Conservation (phyloP, 2,888 invertebrate genomes). For the Notocelia uddmanniana region DNA sequence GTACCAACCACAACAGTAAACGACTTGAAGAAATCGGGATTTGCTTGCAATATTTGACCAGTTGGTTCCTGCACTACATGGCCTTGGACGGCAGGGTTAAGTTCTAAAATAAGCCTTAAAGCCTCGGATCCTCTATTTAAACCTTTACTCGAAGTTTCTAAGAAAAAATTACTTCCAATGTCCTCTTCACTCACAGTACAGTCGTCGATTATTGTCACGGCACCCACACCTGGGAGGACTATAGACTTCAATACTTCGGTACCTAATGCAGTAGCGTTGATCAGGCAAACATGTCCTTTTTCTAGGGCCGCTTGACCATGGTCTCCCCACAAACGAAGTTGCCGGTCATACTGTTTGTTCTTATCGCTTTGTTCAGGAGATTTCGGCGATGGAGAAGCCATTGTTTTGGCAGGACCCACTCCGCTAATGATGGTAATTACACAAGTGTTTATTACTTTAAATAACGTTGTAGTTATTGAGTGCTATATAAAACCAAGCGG, state of each 20-base stretch:
- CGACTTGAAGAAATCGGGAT: constrained; percentile 94
- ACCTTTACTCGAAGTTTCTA: constrained; percentile 93
- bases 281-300: constrained; percentile 95
- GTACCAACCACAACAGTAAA: constrained; percentile 96
- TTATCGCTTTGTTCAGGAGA: constrained; percentile 91
- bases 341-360: constrained; percentile 92
- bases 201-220: constrained; percentile 97
- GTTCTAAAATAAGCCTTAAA: constrained; percentile 92
- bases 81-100: constrained; percentile 97
- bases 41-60: constrained; percentile 93
- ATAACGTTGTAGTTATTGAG: not conserved
- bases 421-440: not conserved
- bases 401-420: constrained; percentile 53
- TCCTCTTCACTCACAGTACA: constrained; percentile 94
- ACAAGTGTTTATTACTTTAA: not conserved
- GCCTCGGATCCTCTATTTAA: constrained; percentile 94
- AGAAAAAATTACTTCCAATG: constrained; percentile 97
- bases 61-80: constrained; percentile 96
- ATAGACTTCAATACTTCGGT: constrained; percentile 98
- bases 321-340: constrained; percentile 98
- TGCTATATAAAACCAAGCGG: not conserved
- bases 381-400: constrained; percentile 90
- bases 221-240: constrained; percentile 96
- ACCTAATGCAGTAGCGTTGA: constrained; percentile 97
- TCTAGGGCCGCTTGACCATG: constrained; percentile 97